Evolutionary conservation across 2,888 invertebrate genomes (phyloP), one percentile per base, ranked within the genome.

Genomic region (Drosophila fulvimacula): DNA sequence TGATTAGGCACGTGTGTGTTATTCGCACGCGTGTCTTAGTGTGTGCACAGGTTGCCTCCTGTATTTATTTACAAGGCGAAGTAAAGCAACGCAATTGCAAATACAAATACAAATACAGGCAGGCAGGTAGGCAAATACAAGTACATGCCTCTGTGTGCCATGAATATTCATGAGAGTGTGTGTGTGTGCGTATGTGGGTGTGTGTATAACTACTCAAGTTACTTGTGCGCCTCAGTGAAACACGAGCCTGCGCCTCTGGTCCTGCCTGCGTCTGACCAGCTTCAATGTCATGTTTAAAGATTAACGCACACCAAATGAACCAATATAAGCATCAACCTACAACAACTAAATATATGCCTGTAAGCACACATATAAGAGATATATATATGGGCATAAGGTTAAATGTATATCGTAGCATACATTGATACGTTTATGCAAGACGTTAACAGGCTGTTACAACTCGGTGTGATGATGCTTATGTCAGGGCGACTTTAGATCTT

Each of bases 1-100:
- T 88, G 88, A 83, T 88, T 85, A 88, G 88, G 88, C 82, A 83
- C 82, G 88, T 85, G 80, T 85, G 66, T 63, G 38, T 32, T 9
- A 46, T 34, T 55, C 67, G 24, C 38, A 30, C 39, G 39, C n/a
- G 21, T 15, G 55, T 41, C 19, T 7, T 17, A 39, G 53, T 27
- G 53, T 19, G 53, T 42, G 34, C 53, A 41, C 59, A 17, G 44
- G 52, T 72, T 72, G 30, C 57, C 53, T 41, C 68, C 59, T 68
- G 7, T 34, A 19, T 70, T 76, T 79, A 70, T 88, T 88, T 85
- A 80, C 88, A 79, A 69, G 62, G 53, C 57, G 30, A 55, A 60
- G 46, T 24, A 52, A 52, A 15, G 55, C 63, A 65, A 87, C 78
- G 83, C 88, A 82, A 83, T 85, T 85, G 82, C 82, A 85, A 82